Evolutionary conservation across 1,140 invertebrate species (phyloP), one percentile per base, ranked within the genome.

Genomic region (Cepaea nemoralis): DNA sequence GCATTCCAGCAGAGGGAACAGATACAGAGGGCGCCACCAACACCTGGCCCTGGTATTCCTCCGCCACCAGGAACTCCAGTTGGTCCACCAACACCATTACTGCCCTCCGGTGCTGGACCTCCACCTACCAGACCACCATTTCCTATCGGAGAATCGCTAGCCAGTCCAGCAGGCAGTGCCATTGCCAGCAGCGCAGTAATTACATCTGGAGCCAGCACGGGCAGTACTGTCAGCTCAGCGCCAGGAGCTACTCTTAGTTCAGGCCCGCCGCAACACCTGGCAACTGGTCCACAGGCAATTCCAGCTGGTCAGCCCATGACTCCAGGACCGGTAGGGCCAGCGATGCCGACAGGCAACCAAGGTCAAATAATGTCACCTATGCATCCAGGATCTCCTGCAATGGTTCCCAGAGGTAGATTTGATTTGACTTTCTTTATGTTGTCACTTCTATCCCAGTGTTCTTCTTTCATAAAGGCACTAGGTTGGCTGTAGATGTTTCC

Each of bases 1-100:
- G 87, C 87, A n/a, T 92, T 92, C 82, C 90, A 91, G 69, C 88
- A 91, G 66, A 85, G 91, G 78, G 91, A 92, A 77, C 86, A 91
- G 66, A 84, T 89, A 37, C 87, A 89, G 50, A 78, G 82, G 70
- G 42, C 77, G 37, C 69, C 82, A 55, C 70, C 76, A 63, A 31
- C 79, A 24, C 70, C 71, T 55, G 83, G 80, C 24, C 24, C 69
- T 73, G 27, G 12, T 0, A n/a, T n/a, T 10, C 70, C 79, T 35
- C 16, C 1, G 0, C 3, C 42, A 6, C 67, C 79, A 42, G 8
- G 12, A 35, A 77, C 75, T 35, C 27, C 74, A 10, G n/a, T 12
- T 12, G 8, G 45, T 16, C 55, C 55, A 73, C 67, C 45, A 10
- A 14, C 50, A n/a, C 50, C 75, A 6, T n/a, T 45, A 33, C 55